Conservation (phyloP, 2,797 vertebrate genomes). For the Ceryle rudis region DNA sequence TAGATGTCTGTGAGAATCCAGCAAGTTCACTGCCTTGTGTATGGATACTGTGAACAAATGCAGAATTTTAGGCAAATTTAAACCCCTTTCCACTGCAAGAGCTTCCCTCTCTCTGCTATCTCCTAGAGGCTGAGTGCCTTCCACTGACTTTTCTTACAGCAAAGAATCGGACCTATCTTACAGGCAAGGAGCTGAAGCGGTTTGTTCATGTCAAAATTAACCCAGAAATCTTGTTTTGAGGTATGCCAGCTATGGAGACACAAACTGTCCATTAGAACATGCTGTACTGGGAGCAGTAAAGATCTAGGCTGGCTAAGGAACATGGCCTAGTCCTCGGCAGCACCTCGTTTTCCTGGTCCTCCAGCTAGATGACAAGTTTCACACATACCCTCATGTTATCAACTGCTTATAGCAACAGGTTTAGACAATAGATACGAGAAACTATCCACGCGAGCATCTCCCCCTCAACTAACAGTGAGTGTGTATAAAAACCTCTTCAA, state of each 20-base stretch:
- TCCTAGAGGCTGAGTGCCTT: neutral
- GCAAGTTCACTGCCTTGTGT: neutral
- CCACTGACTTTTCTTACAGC: neutral
- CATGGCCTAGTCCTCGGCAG: neutral
- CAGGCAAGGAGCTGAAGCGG: neutral
- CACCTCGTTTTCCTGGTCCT: neutral
- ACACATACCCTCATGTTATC: neutral
- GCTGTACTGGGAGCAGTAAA: neutral
- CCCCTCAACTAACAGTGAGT: neutral
- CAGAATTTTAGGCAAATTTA: neutral
- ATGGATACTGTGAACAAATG: neutral
- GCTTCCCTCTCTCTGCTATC: neutral
- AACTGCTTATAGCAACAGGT: neutral
- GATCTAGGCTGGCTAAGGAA: neutral
- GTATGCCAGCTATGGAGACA: neutral
- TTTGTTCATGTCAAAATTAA: neutral
- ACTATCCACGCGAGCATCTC: neutral
- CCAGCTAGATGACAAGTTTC: neutral
- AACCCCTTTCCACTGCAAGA: neutral
- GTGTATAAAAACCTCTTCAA: neutral
- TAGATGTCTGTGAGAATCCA: neutral
- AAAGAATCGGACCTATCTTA: neutral
- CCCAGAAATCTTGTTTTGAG: neutral
- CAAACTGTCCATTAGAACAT: neutral
- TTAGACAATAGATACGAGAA: neutral